Base-by-base conservation (phyloP, 2,797 vertebrate genomes). In the Urophycis tenuis region DNA sequence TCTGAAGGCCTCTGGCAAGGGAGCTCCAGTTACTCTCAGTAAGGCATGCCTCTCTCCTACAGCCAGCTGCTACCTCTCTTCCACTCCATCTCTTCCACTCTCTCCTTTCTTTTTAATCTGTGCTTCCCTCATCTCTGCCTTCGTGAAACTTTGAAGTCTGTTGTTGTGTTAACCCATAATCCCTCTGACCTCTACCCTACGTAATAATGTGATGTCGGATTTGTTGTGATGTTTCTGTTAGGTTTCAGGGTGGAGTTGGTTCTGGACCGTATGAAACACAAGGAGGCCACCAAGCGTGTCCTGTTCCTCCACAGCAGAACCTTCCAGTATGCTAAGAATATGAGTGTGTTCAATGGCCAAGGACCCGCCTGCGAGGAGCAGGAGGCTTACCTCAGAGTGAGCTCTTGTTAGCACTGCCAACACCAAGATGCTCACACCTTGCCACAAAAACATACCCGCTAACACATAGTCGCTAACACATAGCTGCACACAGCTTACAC, bases 251-350 rank as follows among this genome's bases (percentile, higher is more conserved):
- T 99, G 83, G 94, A 97, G 77, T 88, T 99, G 53, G 89, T 94
- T 45, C 71, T 99, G 93, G 97, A 99, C 89, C 96, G 95, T 60
- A 94, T 97, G 72, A 98, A 98, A 85, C 97, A 96, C 87, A 98
- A 99, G 81, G 96, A 97, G 85, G 91, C 95, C 0, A 95, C 95
- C 32, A 95, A 97, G 78, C 95, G 97, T 6, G 96, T 95, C 36
- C 91, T 97, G 10, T 99, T 99, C 86, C 91, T 98, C 19, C 92
- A 95, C 86, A 92, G 86, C 74, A 89, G 70, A 14, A 91, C 91
- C 73, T 91, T 94, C 0, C 90, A 90, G 74, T 96, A 97, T 87
- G 88, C 94, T 0, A 98, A 97, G 90, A 95, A 95, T 88, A 96
- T 95, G 94, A 93, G 90, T 0, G 92, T 97, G 75, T 75, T 81